Evolutionary conservation across 2,888 invertebrate genomes (phyloP).

Genomic region (Acronicta aceris): DNA sequence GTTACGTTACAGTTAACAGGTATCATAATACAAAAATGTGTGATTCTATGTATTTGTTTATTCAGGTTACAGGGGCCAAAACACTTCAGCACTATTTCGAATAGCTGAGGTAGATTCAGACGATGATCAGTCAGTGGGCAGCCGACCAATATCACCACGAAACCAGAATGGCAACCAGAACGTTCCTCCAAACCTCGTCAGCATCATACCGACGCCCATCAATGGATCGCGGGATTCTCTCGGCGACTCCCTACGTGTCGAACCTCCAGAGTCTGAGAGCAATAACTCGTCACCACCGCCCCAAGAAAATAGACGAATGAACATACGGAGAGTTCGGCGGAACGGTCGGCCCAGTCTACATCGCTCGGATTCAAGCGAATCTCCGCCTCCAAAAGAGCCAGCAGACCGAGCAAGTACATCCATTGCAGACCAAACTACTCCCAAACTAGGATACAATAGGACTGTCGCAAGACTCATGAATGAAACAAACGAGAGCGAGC

Average conservation of each 20-base stretch:
- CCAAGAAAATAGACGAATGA: conserved; percentile 68
- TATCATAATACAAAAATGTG: too few relatives aligned
- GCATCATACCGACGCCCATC: conserved; percentile 89
- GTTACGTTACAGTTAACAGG: too few relatives aligned
- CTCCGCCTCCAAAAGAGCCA: conserved; percentile 75
- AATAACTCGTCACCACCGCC: conserved; percentile 67
- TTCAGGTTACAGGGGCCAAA: conserved; percentile 84
- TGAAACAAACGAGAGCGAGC: conserved; percentile 85
- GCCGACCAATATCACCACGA: conserved; percentile 79
- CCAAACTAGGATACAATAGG: conserved; percentile 71
- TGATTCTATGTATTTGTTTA: not conserved
- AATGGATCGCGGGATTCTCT: conserved; percentile 87
- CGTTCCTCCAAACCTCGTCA: conserved; percentile 83
- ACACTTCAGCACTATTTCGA: conserved; percentile 80
- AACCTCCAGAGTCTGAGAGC: conserved; percentile 67
- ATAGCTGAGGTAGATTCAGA: conserved; percentile 90
- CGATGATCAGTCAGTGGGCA: conserved; percentile 87
- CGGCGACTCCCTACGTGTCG: conserved; percentile 76
- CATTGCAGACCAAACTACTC: conserved; percentile 65
- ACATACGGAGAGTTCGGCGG: conserved; percentile 68
- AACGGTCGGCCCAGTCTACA: conserved; percentile 73
- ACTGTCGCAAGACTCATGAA: conserved; percentile 84
- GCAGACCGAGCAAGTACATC: conserved; percentile 66
- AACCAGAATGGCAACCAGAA: conserved; percentile 66
- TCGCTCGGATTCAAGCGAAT: conserved; percentile 81